These are phyloP conservation scores for Temnothorax nylanderi DNA, from an alignment of 1,140 invertebrate genomes.

Conservation along the genomic window DNA sequence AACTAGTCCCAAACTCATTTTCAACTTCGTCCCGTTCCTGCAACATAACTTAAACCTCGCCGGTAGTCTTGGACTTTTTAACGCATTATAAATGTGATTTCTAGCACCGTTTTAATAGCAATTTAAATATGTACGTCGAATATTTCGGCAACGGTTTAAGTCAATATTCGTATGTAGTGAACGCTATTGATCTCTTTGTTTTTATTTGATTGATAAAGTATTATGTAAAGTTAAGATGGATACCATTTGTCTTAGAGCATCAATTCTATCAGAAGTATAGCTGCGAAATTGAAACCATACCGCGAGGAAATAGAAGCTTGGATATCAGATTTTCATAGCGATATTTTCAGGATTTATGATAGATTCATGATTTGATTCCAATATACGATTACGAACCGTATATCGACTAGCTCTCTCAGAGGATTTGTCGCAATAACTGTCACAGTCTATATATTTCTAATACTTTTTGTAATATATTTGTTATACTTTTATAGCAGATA, in stretches of 20 bases:
- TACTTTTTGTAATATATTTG: neutral
- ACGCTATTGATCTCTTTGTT: neutral
- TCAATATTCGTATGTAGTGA: neutral
- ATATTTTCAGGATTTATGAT: constrained; percentile 41
- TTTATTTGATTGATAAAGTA: neutral
- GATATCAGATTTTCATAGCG: neutral
- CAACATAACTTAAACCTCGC: constrained; percentile 58
- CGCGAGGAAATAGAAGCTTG: neutral
- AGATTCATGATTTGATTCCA: constrained; percentile 34
- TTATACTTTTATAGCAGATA: neutral
- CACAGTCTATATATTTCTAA: neutral
- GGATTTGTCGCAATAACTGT: constrained; percentile 21
- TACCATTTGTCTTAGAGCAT: neutral
- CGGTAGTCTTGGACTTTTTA: constrained; percentile 44
- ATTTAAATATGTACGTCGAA: constrained; percentile 1
- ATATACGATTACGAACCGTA: constrained; percentile 37
- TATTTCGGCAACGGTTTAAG: neutral
- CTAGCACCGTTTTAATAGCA: constrained; percentile 18
- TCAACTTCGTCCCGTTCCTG: constrained; percentile 47
- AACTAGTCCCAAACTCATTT: constrained; percentile 60
- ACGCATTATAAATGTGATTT: constrained; percentile 49
- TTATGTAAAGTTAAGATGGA: neutral
- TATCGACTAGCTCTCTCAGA: constrained; percentile 5
- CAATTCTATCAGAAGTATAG: neutral
- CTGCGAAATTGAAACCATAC: constrained; percentile 8